phyloP scores from a whole-genome alignment of 2,113 vertebrate species.

The Mus pahari region DNA sequence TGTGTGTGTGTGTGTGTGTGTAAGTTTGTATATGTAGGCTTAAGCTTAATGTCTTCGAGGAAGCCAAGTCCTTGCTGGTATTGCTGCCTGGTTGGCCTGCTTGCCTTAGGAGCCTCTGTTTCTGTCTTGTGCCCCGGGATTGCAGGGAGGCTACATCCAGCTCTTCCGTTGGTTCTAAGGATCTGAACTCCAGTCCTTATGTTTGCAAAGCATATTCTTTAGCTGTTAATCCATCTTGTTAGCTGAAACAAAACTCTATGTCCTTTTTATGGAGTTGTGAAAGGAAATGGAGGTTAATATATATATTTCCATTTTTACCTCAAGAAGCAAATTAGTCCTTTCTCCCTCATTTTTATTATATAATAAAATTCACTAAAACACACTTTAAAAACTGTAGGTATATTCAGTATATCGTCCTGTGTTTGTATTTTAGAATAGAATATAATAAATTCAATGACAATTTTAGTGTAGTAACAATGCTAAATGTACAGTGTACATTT shows the following conservation, averaged over 20 bases:
- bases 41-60: not conserved
- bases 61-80: not conserved
- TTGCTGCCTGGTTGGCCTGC: not conserved
- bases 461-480: conserved; percentile 16
- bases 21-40: not conserved
- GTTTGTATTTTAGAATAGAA: not conserved
- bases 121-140: too few species aligned
- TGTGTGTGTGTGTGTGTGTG: not conserved
- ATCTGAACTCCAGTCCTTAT: not conserved
- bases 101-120: too few species aligned
- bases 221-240: not conserved
- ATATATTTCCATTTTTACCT: not conserved
- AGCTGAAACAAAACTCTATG: not conserved
- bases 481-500: not conserved
- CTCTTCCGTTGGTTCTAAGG: too few species aligned
- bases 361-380: conserved; percentile 17
- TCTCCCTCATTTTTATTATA: not conserved
- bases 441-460: not conserved
- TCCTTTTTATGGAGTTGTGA: conserved; percentile 2
- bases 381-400: not conserved
- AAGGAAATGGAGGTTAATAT: not conserved
- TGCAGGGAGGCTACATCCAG: not conserved
- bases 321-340: conserved; percentile 17
- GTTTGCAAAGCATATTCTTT: not conserved
- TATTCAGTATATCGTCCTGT: not conserved